phyloP scores from a whole-genome alignment of 2,888 invertebrate genomes.

The Amiota minor region DNA sequence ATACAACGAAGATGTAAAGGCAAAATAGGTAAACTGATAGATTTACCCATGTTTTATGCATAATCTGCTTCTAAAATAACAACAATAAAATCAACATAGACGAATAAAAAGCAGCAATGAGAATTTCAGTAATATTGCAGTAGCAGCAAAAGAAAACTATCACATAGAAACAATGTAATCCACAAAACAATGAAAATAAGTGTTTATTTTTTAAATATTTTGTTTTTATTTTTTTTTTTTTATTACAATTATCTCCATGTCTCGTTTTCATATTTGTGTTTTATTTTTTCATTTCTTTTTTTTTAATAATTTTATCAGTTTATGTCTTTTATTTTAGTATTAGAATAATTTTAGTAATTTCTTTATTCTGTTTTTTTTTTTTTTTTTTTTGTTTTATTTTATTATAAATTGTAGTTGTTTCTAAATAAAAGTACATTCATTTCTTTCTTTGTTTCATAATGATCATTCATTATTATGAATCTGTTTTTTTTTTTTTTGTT shows the following conservation, averaged over 20 bases:
- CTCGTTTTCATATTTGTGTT: constrained; percentile 33
- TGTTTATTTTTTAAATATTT: constrained; percentile 31
- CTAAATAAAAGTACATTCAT: not conserved
- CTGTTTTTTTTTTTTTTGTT: constrained; percentile 29
- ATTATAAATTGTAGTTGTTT: constrained; percentile 27
- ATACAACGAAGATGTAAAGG: too few species aligned
- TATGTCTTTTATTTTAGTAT: not conserved
- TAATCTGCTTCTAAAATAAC: too few species aligned
- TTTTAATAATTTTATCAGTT: constrained; percentile 2
- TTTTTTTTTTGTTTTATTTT: constrained; percentile 54
- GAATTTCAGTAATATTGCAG: too few species aligned
- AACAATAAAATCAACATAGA: too few species aligned
- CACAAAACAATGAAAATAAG: too few species aligned
- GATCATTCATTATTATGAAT: not conserved
- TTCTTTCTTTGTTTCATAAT: too few species aligned
- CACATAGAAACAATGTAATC: too few species aligned
- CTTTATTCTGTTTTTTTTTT: constrained; percentile 34
- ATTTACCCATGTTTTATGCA: too few species aligned
- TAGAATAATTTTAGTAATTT: not conserved
- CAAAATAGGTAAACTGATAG: too few species aligned
- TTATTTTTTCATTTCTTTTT: not conserved
- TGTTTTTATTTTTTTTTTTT: constrained; percentile 47
- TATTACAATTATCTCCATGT: constrained; percentile 69
- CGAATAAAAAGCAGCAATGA: too few species aligned
- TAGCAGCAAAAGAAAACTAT: too few species aligned